phyloP scores from a whole-genome alignment of 2,888 invertebrate genomes.

The Kuschelorhynchus macadamiae region DNA sequence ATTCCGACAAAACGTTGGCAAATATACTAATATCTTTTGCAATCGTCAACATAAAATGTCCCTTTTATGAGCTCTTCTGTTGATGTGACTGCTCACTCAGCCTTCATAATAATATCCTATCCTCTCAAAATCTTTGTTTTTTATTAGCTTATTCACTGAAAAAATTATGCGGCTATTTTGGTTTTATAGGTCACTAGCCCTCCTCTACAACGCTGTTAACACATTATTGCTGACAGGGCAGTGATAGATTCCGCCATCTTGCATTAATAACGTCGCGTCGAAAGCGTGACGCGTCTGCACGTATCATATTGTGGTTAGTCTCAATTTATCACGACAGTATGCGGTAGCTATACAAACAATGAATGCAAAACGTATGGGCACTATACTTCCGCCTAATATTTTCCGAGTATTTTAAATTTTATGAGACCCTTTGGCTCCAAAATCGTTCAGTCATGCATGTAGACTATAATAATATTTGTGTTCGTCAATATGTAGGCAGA shows the following conservation, averaged over 20 bases:
- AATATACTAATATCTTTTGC: too few species aligned
- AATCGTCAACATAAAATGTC: too few species aligned
- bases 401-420: too few species aligned
- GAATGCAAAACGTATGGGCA: conserved; percentile 17
- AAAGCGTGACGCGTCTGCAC: conserved; percentile 20
- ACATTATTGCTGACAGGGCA: conserved; percentile 30
- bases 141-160: neutral
- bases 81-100: too few species aligned
- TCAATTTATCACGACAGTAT: conserved; percentile 32
- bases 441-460: too few species aligned
- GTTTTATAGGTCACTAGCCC: conserved; percentile 10
- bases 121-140: too few species aligned
- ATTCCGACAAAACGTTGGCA: too few species aligned
- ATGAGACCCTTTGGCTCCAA: too few species aligned
- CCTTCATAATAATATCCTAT: too few species aligned
- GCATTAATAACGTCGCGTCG: conserved; percentile 31
- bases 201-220: conserved; percentile 27
- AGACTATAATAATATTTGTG: too few species aligned
- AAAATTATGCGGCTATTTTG: neutral
- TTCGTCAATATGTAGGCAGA: too few species aligned
- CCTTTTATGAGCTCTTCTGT: too few species aligned
- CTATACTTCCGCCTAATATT: neutral
- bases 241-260: conserved; percentile 44
- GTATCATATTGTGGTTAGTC: conserved; percentile 30
- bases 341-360: conserved; percentile 7